phyloP scores from a whole-genome alignment of 1,140 invertebrate genomes.

The Halesus radiatus region DNA sequence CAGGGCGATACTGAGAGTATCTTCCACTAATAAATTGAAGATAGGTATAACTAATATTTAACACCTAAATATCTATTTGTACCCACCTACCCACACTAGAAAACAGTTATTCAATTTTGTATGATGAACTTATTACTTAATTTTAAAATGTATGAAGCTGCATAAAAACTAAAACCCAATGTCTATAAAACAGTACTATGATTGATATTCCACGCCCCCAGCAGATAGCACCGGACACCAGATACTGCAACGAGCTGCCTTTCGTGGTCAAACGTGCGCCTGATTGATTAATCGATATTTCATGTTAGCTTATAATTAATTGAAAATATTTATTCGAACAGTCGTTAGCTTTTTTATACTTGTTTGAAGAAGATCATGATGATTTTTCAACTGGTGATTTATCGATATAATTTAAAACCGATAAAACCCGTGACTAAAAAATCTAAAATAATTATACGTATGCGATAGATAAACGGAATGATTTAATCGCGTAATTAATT shows the following conservation, averaged over 20 bases:
- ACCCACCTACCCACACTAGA: no score
- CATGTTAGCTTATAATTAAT: constrained; percentile 30
- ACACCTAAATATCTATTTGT: no score
- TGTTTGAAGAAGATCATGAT: constrained; percentile 1
- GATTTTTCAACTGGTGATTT: constrained; percentile 10
- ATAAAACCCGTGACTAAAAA: background rate
- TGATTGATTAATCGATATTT: constrained; percentile 35
- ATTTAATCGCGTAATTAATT: no score
- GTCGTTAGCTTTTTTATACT: background rate
- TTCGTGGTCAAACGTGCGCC: background rate
- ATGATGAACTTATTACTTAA: no score
- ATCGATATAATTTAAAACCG: background rate
- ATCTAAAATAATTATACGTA: no score
- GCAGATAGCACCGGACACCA: no score
- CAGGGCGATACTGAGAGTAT: no score
- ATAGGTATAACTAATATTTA: no score
- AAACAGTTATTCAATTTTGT: no score
- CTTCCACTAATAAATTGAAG: no score
- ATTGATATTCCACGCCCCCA: constrained; percentile 30
- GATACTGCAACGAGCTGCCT: background rate
- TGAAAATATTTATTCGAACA: background rate
- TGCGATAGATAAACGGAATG: no score
- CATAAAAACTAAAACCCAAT: background rate
- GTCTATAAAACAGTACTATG: background rate
- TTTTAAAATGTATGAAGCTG: no score